These are phyloP conservation scores for Oreochromis grahami DNA, from an alignment of 2,797 vertebrate species.

Conservation along the genomic window DNA sequence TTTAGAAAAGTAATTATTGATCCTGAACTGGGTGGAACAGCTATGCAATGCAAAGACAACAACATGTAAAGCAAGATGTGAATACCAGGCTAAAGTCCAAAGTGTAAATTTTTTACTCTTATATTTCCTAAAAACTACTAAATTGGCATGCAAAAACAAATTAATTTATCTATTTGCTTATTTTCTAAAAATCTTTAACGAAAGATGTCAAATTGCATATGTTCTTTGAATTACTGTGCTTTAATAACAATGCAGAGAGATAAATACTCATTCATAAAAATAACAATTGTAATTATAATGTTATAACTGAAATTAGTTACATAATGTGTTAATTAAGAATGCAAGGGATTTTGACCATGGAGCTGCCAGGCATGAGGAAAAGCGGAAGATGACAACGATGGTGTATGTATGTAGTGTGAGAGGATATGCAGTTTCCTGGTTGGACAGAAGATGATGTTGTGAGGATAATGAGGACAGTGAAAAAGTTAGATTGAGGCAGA, in stretches of 20 bases:
- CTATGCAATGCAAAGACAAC: background rate
- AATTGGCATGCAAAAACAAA: background rate
- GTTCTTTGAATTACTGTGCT: background rate
- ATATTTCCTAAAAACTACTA: background rate
- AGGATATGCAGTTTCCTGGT: background rate
- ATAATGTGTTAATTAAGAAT: background rate
- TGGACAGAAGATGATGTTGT: background rate
- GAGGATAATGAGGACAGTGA: background rate
- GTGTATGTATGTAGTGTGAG: background rate
- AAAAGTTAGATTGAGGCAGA: background rate
- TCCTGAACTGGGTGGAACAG: background rate
- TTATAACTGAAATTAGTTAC: background rate
- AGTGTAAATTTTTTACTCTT: background rate
- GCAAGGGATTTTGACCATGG: background rate
- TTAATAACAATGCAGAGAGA: background rate
- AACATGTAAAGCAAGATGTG: background rate
- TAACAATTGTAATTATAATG: background rate
- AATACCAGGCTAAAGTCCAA: background rate
- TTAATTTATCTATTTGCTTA: background rate
- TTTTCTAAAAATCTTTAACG: background rate
- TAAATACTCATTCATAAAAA: background rate
- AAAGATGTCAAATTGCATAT: background rate
- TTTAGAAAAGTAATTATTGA: background rate
- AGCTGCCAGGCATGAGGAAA: background rate
- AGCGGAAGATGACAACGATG: background rate